Percentiles rank a stretch among this genome's conserved stretches.
These are phyloP conservation scores for Premnoplex brunnescens DNA, from an alignment of 2,797 vertebrate species.

Conservation along the genomic window DNA sequence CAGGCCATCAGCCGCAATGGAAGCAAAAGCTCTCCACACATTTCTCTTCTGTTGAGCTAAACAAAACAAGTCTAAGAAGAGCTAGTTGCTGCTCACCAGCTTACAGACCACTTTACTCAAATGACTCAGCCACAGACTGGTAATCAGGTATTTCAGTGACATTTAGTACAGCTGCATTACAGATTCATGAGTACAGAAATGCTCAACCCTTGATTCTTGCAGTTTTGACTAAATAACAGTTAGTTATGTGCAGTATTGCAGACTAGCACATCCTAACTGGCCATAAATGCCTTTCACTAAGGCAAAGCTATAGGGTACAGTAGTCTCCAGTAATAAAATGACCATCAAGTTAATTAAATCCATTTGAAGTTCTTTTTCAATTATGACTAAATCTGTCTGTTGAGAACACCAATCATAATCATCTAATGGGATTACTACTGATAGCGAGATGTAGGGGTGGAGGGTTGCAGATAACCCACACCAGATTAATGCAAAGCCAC, in stretches of 20 bases:
- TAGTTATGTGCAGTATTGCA: neutral
- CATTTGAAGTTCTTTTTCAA: neutral
- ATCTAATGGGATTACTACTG: conserved; percentile 43
- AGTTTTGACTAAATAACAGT: neutral
- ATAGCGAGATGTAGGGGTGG: neutral
- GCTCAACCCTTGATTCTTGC: neutral
- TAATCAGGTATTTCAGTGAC: neutral
- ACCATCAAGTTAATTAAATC: neutral
- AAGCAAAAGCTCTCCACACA: neutral
- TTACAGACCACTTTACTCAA: neutral
- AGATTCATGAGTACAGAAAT: neutral
- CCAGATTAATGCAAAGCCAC: neutral
- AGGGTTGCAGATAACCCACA: neutral
- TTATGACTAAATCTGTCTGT: neutral
- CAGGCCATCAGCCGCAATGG: neutral
- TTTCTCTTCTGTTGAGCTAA: neutral
- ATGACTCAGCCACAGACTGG: neutral
- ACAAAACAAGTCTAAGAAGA: neutral
- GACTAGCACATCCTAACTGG: neutral
- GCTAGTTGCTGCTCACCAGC: neutral
- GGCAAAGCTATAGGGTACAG: neutral
- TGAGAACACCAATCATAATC: conserved; percentile 24
- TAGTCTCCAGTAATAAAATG: neutral
- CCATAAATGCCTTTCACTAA: neutral
- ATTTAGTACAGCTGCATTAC: neutral